Evolutionary conservation across 1,140 invertebrate genomes (phyloP).

Genomic region (Acromyrmex echinatior): DNA sequence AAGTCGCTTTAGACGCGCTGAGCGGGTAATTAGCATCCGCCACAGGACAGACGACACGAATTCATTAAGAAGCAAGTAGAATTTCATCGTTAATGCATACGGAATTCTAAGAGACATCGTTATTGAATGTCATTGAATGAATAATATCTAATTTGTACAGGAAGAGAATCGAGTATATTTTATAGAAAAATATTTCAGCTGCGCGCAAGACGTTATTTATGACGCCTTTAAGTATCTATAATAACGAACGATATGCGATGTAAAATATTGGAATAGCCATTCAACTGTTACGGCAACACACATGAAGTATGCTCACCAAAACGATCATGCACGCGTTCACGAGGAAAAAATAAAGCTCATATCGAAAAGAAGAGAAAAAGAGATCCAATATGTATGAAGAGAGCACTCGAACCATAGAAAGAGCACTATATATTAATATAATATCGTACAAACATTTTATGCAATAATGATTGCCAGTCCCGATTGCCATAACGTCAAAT

Average conservation of each 20-base stretch:
- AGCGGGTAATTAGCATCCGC: neutral
- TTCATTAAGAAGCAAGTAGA: neutral
- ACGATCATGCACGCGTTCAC: conserved; percentile 19
- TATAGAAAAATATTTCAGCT: neutral
- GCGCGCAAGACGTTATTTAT: conserved; percentile 16
- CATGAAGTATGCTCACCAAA: conserved; percentile 6
- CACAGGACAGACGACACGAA: neutral
- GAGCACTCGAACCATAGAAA: neutral
- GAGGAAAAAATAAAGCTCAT: conserved; percentile 23
- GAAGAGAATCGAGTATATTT: neutral
- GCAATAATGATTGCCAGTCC: neutral
- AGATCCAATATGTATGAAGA: conserved; percentile 5
- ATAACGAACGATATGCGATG: neutral
- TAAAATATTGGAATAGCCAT: conserved; percentile 46
- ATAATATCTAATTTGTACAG: neutral
- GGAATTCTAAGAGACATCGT: too few species aligned
- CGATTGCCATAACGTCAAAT: neutral
- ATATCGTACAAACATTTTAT: neutral
- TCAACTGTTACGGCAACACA: conserved; percentile 19
- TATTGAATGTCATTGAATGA: too few species aligned
- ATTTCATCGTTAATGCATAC: neutral
- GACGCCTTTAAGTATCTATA: conserved; percentile 20
- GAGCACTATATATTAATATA: neutral
- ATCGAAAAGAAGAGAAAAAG: conserved; percentile 18
- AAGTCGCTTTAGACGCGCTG: neutral